Evolutionary conservation across 2,113 vertebrate genomes (phyloP), one percentile per base, ranked within the genome.

Genomic region (Bubo bubo): DNA sequence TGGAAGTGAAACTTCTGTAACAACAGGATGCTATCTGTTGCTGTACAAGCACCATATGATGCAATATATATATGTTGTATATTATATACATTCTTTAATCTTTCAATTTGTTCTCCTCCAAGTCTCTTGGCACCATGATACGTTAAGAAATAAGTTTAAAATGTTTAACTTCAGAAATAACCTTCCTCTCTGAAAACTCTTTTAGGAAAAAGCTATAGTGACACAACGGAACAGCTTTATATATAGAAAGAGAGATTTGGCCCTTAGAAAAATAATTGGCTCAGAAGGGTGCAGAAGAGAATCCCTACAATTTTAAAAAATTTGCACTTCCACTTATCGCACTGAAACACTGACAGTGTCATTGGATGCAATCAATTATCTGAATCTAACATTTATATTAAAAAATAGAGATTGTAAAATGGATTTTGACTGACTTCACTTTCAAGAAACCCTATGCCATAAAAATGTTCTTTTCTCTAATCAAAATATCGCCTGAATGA

Each of bases 401-500:
- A 97, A 97, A 98, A 95, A 91, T 53, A 95, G 72, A 96, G 95
- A 97, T 90, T 92, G 77, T 91, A 95, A 97, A 98, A 97, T 95
- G 86, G 86, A 97, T 97, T 97, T 97, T 98, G 92, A 92, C 96
- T 92, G 96, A 96, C 96, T 98, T 97, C 84, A 93, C 87, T 96
- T 96, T 96, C 93, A 97, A 95, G 96, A 98, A 97, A 95, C 83
- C 95, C 88, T 88, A 85, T 97, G 97, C 97, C 97, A 98, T 97
- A 97, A 98, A 98, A 98, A 98, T 98, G 97, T 98, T 98, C 97
- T 98, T 98, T 98, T 98, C 95, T 92, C 92, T 98, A 98, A 98
- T 98, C 98, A 98, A 98, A 98, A 98, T 98, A 98, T 98, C 98
- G 98, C 98, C 98, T 98, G 98, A 98, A 98, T 98, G 98, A 98